Conservation (phyloP, 2,797 vertebrate genomes). For the Halcyon badia region DNA sequence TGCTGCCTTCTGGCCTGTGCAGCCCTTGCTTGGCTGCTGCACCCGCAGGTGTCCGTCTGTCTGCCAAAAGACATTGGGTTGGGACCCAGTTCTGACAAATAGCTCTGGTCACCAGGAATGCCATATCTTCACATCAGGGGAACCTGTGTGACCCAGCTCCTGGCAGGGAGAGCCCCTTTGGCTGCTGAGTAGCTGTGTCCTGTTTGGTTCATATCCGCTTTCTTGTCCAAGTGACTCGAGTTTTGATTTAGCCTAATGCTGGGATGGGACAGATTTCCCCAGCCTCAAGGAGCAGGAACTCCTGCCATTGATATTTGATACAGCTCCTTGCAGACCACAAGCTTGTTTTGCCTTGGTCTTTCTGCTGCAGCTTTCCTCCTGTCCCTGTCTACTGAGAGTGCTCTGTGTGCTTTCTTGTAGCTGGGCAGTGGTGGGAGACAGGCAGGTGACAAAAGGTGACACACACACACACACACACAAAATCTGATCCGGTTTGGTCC, state of each 20-base stretch:
- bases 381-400: rapidly evolving
- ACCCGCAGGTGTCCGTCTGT: neutral
- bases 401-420: rapidly evolving
- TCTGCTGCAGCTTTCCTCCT: neutral
- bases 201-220: rapidly evolving
- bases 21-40: neutral
- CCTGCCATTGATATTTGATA: neutral
- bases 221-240: neutral
- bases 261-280: neutral
- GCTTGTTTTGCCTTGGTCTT: neutral
- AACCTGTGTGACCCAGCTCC: neutral
- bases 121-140: rapidly evolving
- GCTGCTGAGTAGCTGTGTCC: neutral
- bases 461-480: rapidly evolving
- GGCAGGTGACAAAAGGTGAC: neutral
- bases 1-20: neutral
- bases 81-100: neutral
- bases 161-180: neutral
- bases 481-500: neutral
- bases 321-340: no score
- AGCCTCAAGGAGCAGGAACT: rapidly evolving
- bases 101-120: neutral
- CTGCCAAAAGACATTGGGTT: rapidly evolving
- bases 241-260: neutral
- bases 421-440: neutral